Conservation (phyloP, 1,140 invertebrate species). For the Drosophila orosa region DNA sequence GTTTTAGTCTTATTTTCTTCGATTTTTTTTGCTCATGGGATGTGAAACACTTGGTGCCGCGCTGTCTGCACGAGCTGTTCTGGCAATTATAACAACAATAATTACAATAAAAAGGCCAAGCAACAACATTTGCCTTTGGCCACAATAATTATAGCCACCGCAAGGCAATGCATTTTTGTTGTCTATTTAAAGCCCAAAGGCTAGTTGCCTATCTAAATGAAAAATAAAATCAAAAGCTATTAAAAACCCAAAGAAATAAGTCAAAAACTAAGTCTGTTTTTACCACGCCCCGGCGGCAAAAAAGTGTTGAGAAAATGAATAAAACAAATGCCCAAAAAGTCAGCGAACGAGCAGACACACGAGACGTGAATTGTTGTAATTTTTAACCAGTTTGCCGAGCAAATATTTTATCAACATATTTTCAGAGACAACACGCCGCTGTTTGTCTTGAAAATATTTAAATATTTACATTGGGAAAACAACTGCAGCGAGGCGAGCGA, state of each 20-base stretch:
- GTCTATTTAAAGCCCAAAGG: conserved; percentile 35
- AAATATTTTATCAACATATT: conserved; percentile 83
- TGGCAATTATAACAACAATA: conserved; percentile 48
- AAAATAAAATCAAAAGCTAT: neutral
- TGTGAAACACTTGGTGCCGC: conserved; percentile 80
- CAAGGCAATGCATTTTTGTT: conserved; percentile 64
- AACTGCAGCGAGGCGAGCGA: conserved; percentile 58
- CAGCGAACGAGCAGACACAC: conserved; percentile 34
- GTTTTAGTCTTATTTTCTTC: conserved; percentile 16
- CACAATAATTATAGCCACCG: conserved; percentile 67
- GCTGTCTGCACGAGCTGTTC: conserved; percentile 73
- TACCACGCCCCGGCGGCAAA: conserved; percentile 57
- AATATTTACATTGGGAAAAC: conserved; percentile 80
- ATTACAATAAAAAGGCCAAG: conserved; percentile 26
- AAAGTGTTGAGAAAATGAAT: conserved; percentile 78
- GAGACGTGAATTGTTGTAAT: conserved; percentile 73
- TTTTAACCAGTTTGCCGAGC: conserved; percentile 81
- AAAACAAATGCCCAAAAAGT: conserved; percentile 81
- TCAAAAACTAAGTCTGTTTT: conserved; percentile 35
- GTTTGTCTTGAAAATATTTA: conserved; percentile 83
- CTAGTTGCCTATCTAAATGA: conserved; percentile 49
- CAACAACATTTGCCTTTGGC: conserved; percentile 38
- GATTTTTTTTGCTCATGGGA: conserved; percentile 54
- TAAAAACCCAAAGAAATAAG: neutral
- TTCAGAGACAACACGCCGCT: conserved; percentile 74